Evolutionary conservation across 1,140 invertebrate genomes (phyloP).

Genomic region (Philotrypesis tridentata): DNA sequence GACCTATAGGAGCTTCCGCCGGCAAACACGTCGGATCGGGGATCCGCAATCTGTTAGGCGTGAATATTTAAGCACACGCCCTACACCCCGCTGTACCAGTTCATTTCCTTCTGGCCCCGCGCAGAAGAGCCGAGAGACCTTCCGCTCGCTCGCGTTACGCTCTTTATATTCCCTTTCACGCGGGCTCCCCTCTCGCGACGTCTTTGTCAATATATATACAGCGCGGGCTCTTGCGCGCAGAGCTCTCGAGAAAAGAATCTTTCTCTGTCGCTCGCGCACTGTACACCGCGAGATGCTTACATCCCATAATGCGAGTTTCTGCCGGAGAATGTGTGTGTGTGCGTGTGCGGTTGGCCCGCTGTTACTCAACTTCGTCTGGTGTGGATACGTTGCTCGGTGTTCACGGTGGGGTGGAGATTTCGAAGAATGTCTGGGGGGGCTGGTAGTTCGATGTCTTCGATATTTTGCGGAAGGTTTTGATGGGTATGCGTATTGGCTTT

Average conservation of each 20-base stretch:
- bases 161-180: constrained; percentile 30
- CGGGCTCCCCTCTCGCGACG: constrained; percentile 3
- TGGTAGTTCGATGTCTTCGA: no score
- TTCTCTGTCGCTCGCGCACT: not conserved
- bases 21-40: constrained; percentile 30
- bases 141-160: not conserved
- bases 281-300: not conserved
- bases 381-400: not conserved
- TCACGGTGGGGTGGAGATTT: not conserved
- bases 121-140: not conserved
- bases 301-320: not conserved
- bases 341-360: not conserved
- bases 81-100: constrained; percentile 12
- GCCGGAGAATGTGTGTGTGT: not conserved
- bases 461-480: no score
- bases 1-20: not conserved
- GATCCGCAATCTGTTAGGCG: constrained; percentile 41
- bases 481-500: no score
- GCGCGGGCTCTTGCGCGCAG: not conserved
- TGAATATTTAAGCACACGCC: constrained; percentile 49
- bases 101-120: constrained; percentile 29
- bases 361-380: not conserved
- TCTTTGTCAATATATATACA: constrained; percentile 43
- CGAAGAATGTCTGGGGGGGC: not conserved
- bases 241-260: constrained; percentile 7